Conservation (phyloP, 2,888 invertebrate genomes). For the Vesta saturnalis region DNA sequence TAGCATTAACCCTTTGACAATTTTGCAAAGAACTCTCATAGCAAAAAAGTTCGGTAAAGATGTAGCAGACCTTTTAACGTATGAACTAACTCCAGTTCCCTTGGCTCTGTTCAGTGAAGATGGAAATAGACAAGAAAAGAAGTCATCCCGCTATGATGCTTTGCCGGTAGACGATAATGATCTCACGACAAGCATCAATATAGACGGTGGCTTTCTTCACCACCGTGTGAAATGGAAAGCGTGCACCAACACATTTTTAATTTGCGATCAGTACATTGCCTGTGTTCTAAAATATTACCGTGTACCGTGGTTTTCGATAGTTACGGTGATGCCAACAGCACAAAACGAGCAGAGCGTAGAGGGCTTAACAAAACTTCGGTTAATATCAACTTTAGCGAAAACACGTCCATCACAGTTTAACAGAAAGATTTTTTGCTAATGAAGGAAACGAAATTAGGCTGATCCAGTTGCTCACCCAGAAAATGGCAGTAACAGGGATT, state of each 20-base stretch:
- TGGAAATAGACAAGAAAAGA: neutral
- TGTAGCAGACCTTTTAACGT: constrained; percentile 36
- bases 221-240: constrained; percentile 23
- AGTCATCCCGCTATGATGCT: neutral
- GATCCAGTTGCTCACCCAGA: constrained; percentile 29
- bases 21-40: constrained; percentile 40
- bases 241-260: constrained; percentile 13
- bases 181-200: constrained; percentile 13
- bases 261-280: constrained; percentile 27
- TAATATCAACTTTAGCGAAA: neutral
- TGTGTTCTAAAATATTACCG: constrained; percentile 20
- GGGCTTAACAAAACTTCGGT: neutral
- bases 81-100: constrained; percentile 40
- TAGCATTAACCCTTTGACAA: constrained; percentile 25
- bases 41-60: constrained; percentile 30
- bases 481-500: constrained; percentile 37
- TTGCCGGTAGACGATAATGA: neutral
- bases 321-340: constrained; percentile 27
- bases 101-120: constrained; percentile 13
- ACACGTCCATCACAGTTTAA: neutral
- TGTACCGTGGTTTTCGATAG: constrained; percentile 22
- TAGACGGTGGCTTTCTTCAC: constrained; percentile 24
- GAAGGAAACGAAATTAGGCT: constrained; percentile 37
- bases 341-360: constrained; percentile 17
- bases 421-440: neutral